Evolutionary conservation across 2,797 vertebrate species (phyloP).

Genomic region (Pseudochromis fuscus): DNA sequence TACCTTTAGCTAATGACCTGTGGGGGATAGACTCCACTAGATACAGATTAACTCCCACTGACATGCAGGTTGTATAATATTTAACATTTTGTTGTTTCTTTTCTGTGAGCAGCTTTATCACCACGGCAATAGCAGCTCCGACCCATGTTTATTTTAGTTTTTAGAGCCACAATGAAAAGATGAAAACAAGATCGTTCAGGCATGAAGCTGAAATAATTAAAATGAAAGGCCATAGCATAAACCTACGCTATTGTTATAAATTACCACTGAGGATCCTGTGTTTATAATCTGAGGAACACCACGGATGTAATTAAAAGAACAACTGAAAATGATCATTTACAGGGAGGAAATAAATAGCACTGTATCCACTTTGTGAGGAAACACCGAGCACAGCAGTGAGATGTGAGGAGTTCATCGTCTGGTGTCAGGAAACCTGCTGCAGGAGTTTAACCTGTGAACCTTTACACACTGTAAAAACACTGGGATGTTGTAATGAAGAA

Average conservation of each 20-base stretch:
- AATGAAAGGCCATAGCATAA: background rate
- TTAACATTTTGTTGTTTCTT: no score
- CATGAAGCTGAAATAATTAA: background rate
- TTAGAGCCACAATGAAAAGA: background rate
- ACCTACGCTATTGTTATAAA: no score
- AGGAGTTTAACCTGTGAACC: slow-evolving; percentile 1
- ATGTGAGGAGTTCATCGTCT: background rate
- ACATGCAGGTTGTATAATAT: no score
- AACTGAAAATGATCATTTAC: background rate
- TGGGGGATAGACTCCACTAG: no score
- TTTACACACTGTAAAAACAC: no score
- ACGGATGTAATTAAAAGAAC: background rate
- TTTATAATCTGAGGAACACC: slow-evolving; percentile 3
- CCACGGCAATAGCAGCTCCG: background rate
- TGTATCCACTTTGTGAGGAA: no score
- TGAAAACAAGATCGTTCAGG: background rate
- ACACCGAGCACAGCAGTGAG: no score
- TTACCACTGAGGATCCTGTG: background rate
- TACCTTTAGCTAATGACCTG: no score
- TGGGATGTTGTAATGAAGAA: no score
- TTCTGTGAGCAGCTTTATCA: no score
- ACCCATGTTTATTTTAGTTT: background rate
- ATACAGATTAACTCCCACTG: no score
- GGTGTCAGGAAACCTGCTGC: background rate
- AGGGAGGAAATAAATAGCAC: no score